These are phyloP conservation scores for Romanogobio albipinnatus DNA, from an alignment of 2,113 vertebrate genomes.

Conservation along the genomic window DNA sequence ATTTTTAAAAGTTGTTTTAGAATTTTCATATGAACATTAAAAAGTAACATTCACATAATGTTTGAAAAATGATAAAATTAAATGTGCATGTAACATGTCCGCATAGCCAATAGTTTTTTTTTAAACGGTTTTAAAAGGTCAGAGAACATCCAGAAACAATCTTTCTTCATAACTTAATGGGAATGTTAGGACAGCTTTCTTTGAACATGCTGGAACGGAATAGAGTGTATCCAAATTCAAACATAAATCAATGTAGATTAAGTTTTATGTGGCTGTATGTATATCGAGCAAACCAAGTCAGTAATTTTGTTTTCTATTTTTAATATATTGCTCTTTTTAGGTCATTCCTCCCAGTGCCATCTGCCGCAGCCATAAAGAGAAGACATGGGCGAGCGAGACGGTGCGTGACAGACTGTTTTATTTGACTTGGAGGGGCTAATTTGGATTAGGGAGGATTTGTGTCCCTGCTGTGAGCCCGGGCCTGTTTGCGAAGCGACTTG, in stretches of 20 bases:
- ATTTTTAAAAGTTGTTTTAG: no score
- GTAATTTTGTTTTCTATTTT: slow-evolving; percentile 46
- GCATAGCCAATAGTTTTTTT: no score
- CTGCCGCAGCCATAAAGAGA: slow-evolving; percentile 41
- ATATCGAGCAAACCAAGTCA: slow-evolving; percentile 30
- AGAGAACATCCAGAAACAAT: no score
- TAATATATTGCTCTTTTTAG: slow-evolving; percentile 41
- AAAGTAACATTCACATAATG: no score
- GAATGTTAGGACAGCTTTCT: no score
- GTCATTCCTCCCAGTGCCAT: slow-evolving; percentile 20
- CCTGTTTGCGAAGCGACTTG: slow-evolving; percentile 24
- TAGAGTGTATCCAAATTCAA: background rate
- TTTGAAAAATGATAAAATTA: no score
- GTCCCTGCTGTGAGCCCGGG: slow-evolving; percentile 35
- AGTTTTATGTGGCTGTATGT: slow-evolving; percentile 34
- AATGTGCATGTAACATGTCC: no score
- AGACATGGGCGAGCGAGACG: slow-evolving; percentile 11
- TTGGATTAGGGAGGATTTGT: slow-evolving; percentile 51
- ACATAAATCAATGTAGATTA: background rate
- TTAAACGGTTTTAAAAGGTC: no score
- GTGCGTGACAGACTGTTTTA: slow-evolving; percentile 34
- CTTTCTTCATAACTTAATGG: no score
- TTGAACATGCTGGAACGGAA: no score
- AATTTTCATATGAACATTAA: no score
- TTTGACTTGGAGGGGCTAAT: slow-evolving; percentile 40